Evolutionary conservation across 2,113 vertebrate species (phyloP).

Genomic region (Pygoscelis adeliae): DNA sequence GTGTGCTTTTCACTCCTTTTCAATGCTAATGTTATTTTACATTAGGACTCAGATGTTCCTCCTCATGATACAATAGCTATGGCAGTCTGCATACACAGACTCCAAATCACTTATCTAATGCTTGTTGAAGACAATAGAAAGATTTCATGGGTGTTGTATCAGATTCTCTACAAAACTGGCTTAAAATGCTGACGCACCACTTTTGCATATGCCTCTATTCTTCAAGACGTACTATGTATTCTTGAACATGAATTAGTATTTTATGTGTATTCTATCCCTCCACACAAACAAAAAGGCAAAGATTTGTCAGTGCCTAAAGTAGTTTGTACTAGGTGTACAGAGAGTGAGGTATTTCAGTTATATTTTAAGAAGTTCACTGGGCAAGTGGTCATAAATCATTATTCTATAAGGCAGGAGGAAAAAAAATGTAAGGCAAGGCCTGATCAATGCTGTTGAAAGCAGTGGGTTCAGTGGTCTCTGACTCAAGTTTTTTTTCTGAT

Average conservation of each 20-base stretch:
- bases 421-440: background rate
- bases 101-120: background rate
- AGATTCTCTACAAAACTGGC: background rate
- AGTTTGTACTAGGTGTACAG: background rate
- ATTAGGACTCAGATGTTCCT: background rate
- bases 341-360: background rate
- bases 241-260: background rate
- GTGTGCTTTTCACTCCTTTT: background rate
- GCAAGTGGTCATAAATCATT: background rate
- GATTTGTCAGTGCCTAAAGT: background rate
- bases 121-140: background rate
- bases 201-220: rapidly evolving
- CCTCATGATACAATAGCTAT: background rate
- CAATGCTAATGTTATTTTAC: background rate
- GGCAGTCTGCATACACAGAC: background rate
- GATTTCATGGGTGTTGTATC: background rate
- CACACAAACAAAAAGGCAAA: background rate
- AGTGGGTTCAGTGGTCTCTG: background rate
- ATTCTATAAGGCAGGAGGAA: background rate
- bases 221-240: background rate
- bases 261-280: background rate
- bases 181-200: background rate
- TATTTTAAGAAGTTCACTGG: background rate
- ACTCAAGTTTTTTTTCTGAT: background rate
- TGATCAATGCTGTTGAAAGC: background rate